Percentiles rank a stretch among this genome's conserved stretches.
Conservation (phyloP, 1,140 invertebrate species). For the Mercenaria mercenaria region DNA sequence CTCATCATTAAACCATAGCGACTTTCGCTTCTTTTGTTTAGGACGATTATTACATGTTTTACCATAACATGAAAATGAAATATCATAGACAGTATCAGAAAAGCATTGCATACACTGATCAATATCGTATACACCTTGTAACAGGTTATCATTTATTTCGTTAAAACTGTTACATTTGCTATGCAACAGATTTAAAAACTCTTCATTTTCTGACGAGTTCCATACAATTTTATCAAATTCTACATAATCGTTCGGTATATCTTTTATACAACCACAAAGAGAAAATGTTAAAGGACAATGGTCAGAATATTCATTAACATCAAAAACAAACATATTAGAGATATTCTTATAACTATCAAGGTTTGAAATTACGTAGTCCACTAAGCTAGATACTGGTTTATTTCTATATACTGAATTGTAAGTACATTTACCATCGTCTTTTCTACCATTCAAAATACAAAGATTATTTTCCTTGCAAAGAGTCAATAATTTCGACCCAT, state of each 20-base stretch:
- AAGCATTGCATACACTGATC: background rate
- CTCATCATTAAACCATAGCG: background rate
- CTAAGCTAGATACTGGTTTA: conserved; percentile 11
- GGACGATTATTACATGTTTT: background rate
- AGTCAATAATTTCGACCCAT: conserved; percentile 1
- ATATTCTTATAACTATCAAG: background rate
- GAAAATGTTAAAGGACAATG: background rate
- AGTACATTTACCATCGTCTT: background rate
- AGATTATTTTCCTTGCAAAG: conserved; percentile 35
- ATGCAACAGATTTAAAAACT: background rate
- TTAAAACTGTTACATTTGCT: background rate
- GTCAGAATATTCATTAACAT: background rate
- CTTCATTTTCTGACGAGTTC: background rate
- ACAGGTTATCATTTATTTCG: background rate
- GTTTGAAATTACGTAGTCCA: conserved; percentile 3
- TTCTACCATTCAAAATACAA: conserved; percentile 17
- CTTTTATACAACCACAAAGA: background rate
- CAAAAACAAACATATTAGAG: background rate
- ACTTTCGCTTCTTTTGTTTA: background rate
- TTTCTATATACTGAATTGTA: background rate
- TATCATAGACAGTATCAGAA: background rate
- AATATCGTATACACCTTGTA: background rate
- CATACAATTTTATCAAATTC: background rate
- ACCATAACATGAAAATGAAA: background rate
- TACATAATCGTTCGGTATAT: background rate